phyloP scores from a whole-genome alignment of 2,888 invertebrate species.

The Pollenia angustigena region DNA sequence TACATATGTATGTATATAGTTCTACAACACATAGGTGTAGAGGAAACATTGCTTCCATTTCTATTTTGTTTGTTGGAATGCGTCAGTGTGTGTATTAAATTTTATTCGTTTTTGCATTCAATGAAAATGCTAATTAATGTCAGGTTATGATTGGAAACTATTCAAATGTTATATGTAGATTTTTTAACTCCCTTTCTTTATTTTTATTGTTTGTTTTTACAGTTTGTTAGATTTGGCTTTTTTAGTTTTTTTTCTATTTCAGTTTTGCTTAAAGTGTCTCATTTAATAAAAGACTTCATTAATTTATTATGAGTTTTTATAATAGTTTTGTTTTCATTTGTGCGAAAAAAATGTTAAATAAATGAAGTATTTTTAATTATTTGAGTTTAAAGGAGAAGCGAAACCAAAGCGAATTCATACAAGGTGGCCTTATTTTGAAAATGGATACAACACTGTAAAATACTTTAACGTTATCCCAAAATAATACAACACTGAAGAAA shows the following conservation, averaged over 20 bases:
- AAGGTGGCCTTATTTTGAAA: no score
- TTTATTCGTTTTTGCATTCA: slow-evolving; percentile 31
- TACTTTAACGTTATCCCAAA: no score
- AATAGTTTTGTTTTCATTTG: no score
- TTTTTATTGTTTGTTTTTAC: slow-evolving; percentile 29
- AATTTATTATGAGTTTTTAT: no score
- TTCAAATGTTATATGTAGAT: slow-evolving; percentile 16
- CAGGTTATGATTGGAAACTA: slow-evolving; percentile 58
- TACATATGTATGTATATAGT: not conserved
- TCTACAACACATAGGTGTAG: slow-evolving; percentile 3
- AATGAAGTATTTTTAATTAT: no score
- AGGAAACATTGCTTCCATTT: slow-evolving; percentile 27
- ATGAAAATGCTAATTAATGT: slow-evolving; percentile 66
- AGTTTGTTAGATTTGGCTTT: no score
- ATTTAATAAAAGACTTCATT: slow-evolving; percentile 47
- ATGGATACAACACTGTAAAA: no score
- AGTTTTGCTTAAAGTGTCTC: not conserved
- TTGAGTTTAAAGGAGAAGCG: no score
- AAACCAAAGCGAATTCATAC: no score
- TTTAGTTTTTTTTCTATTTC: not conserved
- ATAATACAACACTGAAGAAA: no score
- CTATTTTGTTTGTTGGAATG: not conserved
- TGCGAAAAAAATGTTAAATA: no score
- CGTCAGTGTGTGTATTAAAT: slow-evolving; percentile 2
- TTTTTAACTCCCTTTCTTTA: not conserved